Percentiles rank a stretch among this genome's conserved stretches.
Evolutionary conservation across 2,113 vertebrate species (phyloP).

Genomic region (Dipodomys ordii): DNA sequence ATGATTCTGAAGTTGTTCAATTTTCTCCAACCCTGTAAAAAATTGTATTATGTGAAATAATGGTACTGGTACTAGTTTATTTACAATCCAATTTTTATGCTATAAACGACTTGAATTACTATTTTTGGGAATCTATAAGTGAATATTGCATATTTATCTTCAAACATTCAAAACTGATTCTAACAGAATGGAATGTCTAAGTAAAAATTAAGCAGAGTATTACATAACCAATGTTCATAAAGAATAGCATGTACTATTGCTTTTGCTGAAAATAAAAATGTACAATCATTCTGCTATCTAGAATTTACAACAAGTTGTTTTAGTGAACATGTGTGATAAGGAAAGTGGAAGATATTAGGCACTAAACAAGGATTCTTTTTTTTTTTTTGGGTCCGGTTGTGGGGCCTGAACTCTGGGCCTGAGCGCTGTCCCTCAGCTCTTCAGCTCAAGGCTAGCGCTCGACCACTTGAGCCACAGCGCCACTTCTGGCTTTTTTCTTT

Average conservation of each 20-base stretch:
- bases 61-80: not conserved
- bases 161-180: slow-evolving; percentile 31
- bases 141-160: slow-evolving; percentile 45
- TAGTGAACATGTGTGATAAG: not conserved
- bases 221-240: not conserved
- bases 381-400: too few species aligned
- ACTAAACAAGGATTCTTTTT: not conserved
- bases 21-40: slow-evolving; percentile 96
- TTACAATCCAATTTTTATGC: slow-evolving; percentile 16
- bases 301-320: slow-evolving; percentile 30
- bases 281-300: slow-evolving; percentile 23
- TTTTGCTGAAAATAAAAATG: slow-evolving; percentile 50
- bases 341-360: not conserved
- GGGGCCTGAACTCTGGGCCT: too few species aligned
- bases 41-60: slow-evolving; percentile 60
- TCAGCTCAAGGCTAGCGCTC: too few species aligned
- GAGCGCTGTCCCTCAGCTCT: too few species aligned
- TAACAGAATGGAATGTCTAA: slow-evolving; percentile 20
- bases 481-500: too few species aligned
- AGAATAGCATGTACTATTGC: slow-evolving; percentile 1
- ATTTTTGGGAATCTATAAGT: slow-evolving; percentile 16
- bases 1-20: slow-evolving; percentile 99
- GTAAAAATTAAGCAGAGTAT: slow-evolving; percentile 17
- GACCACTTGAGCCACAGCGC: too few species aligned
- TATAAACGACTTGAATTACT: not conserved